A percentile compares a stretch with the other conserved stretches of the same genome.
Evolutionary conservation across 2,888 invertebrate genomes (phyloP).

Genomic region (Ophion costatus): DNA sequence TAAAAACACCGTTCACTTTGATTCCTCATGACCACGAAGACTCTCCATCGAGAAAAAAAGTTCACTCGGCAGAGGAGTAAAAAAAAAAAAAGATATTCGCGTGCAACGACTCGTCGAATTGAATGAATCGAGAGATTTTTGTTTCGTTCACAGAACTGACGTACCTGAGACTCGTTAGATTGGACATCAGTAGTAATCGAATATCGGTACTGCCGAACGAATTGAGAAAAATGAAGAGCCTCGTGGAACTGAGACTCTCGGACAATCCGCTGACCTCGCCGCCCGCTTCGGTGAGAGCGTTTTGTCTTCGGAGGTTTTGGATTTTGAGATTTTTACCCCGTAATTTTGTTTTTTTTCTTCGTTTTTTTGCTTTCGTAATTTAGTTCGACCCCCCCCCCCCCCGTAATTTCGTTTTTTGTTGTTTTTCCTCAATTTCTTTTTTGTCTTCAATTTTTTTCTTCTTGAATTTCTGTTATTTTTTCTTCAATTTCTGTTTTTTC

Average conservation of each 20-base stretch:
- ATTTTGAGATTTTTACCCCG: not conserved
- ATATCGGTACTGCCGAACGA: constrained; percentile 95
- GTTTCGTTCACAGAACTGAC: constrained; percentile 89
- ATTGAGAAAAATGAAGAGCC: constrained; percentile 92
- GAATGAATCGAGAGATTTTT: not conserved
- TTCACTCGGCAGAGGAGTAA: not conserved
- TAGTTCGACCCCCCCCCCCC: no score
- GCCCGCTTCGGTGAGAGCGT: constrained; percentile 92
- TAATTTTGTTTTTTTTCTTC: no score
- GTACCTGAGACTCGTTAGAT: constrained; percentile 91
- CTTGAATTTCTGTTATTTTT: no score
- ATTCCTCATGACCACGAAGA: not conserved
- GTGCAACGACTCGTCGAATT: not conserved
- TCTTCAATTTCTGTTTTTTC: no score
- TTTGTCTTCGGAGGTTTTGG: not conserved
- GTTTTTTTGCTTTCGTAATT: no score
- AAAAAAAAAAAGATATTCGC: not conserved
- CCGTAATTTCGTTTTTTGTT: no score
- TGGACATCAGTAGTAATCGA: constrained; percentile 96
- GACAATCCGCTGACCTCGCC: constrained; percentile 97
- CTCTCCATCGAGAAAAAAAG: not conserved
- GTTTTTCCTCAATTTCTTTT: no score
- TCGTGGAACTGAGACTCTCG: constrained; percentile 92
- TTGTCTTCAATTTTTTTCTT: no score
- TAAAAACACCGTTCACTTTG: no score